A percentile compares a stretch with the other conserved stretches of the same genome.
phyloP scores from a whole-genome alignment of 2,797 vertebrate genomes.

The Enoplosus armatus region DNA sequence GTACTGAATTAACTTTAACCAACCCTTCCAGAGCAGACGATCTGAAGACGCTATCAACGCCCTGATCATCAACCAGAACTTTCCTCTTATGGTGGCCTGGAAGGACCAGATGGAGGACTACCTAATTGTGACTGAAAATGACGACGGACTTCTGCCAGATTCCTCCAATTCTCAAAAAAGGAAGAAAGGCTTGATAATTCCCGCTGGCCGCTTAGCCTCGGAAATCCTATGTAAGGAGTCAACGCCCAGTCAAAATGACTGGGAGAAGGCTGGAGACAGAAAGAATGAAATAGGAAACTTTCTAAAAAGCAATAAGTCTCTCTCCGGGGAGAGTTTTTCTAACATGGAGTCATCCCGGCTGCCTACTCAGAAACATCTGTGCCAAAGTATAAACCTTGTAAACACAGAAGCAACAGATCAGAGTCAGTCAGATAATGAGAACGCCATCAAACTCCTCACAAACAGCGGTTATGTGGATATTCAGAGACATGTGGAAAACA shows the following conservation, averaged over 20 bases:
- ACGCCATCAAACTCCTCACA: slow-evolving; percentile 50
- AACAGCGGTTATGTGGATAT: slow-evolving; percentile 87
- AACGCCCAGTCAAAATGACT: background rate
- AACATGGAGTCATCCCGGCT: slow-evolving; percentile 39
- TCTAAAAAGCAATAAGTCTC: background rate
- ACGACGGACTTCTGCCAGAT: slow-evolving; percentile 74
- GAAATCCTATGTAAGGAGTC: slow-evolving; percentile 72
- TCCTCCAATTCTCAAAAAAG: slow-evolving; percentile 71
- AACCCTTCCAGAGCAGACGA: slow-evolving; percentile 83
- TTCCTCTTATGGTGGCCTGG: slow-evolving; percentile 82
- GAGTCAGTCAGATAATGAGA: slow-evolving; percentile 25
- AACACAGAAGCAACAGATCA: background rate
- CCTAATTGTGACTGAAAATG: slow-evolving; percentile 88
- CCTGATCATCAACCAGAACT: slow-evolving; percentile 84
- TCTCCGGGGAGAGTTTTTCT: slow-evolving; percentile 64
- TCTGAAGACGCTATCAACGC: slow-evolving; percentile 87
- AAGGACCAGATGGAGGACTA: slow-evolving; percentile 89
- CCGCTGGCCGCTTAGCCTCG: slow-evolving; percentile 76
- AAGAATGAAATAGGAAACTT: background rate
- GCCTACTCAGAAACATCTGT: slow-evolving; percentile 34
- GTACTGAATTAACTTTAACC: background rate
- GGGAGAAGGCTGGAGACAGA: background rate
- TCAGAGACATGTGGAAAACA: slow-evolving; percentile 74
- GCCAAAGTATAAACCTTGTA: background rate
- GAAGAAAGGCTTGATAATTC: slow-evolving; percentile 81